These are phyloP conservation scores for Ennomos fuscantarius DNA, from an alignment of 2,888 invertebrate species.

Conservation along the genomic window DNA sequence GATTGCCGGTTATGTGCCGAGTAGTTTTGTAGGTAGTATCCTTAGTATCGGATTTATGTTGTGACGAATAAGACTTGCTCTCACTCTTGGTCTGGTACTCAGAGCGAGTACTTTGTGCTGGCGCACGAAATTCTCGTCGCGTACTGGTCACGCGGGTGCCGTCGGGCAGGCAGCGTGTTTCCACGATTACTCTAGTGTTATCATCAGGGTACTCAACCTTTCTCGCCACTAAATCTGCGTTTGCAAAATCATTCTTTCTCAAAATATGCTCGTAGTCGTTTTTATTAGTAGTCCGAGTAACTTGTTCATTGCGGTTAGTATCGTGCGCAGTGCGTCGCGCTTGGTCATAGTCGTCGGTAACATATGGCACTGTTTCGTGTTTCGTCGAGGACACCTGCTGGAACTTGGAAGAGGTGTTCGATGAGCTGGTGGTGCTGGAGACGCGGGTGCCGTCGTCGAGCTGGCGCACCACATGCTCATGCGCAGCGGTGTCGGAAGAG, in stretches of 20 bases:
- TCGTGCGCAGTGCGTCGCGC: slow-evolving; percentile 43
- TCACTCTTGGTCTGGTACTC: slow-evolving; percentile 65
- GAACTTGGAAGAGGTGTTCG: slow-evolving; percentile 64
- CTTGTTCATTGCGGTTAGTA: slow-evolving; percentile 59
- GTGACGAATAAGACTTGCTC: slow-evolving; percentile 59
- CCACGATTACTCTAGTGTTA: slow-evolving; percentile 87
- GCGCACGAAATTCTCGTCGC: slow-evolving; percentile 86
- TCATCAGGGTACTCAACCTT: slow-evolving; percentile 87
- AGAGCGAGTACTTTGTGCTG: slow-evolving; percentile 64
- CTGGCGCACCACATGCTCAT: slow-evolving; percentile 69
- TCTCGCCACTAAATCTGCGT: slow-evolving; percentile 80
- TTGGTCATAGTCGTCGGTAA: slow-evolving; percentile 58
- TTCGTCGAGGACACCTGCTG: slow-evolving; percentile 67
- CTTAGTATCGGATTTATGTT: slow-evolving; percentile 56
- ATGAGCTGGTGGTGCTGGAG: slow-evolving; percentile 69
- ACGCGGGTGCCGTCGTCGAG: slow-evolving; percentile 71
- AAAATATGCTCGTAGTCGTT: slow-evolving; percentile 42
- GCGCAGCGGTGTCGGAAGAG: slow-evolving; percentile 65
- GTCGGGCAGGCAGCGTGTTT: slow-evolving; percentile 87
- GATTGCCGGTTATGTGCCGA: slow-evolving; percentile 52
- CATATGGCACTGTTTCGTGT: slow-evolving; percentile 68
- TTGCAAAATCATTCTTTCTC: slow-evolving; percentile 20
- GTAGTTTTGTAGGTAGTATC: slow-evolving; percentile 59
- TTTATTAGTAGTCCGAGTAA: slow-evolving; percentile 52
- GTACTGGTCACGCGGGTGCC: slow-evolving; percentile 89